Evolutionary conservation across 2,113 vertebrate species (phyloP).

Genomic region (Osmerus eperlanus): DNA sequence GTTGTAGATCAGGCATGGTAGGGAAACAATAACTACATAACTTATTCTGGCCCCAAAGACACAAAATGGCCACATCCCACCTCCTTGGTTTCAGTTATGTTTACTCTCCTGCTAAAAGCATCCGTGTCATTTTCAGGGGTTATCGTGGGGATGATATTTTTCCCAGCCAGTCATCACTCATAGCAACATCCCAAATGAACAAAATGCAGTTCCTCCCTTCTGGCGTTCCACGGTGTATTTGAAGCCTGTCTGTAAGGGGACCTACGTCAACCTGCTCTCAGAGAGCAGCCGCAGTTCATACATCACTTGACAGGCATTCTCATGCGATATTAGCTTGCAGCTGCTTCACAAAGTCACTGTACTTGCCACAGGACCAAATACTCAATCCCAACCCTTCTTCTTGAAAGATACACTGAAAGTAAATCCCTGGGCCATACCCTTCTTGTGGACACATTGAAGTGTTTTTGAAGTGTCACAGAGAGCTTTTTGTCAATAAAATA

Average conservation of each 20-base stretch:
- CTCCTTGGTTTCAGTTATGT: too few relatives aligned
- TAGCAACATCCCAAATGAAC: background rate
- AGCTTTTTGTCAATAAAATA: background rate
- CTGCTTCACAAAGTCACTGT: background rate
- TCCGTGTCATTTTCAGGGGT: too few relatives aligned
- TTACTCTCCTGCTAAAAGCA: too few relatives aligned
- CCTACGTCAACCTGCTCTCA: background rate
- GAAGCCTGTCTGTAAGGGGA: constrained; percentile 10
- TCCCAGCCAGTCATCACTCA: too few relatives aligned
- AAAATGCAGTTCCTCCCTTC: background rate
- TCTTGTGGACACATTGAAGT: too few relatives aligned
- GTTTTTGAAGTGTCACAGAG: too few relatives aligned
- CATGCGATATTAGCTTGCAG: background rate
- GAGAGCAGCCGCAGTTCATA: background rate
- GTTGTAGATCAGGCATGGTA: background rate
- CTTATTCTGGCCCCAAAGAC: too few relatives aligned
- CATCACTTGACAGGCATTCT: constrained; percentile 2
- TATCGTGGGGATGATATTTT: too few relatives aligned
- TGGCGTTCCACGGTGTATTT: background rate
- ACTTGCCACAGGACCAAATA: background rate
- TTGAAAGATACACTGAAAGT: too few relatives aligned
- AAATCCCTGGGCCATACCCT: too few relatives aligned
- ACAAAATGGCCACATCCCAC: too few relatives aligned
- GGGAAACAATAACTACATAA: background rate
- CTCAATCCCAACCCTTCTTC: background rate